Base-by-base conservation (phyloP, 2,888 invertebrate species). In the Cephus pulcher region DNA sequence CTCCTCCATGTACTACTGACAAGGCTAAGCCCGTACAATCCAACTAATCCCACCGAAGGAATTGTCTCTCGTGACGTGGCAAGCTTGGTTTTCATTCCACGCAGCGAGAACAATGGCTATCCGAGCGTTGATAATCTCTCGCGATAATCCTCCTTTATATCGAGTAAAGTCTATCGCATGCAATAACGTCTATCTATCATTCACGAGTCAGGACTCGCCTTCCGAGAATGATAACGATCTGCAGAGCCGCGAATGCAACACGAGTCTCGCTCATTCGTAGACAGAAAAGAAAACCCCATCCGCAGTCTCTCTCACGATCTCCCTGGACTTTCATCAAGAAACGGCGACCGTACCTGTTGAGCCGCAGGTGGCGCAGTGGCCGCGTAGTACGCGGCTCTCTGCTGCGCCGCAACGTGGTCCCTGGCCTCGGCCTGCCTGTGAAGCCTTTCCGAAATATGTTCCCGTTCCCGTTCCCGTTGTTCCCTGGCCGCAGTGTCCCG, bases 381-480 rank as follows among this genome's bases (percentile, higher is more conserved):
- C 80, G 94, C 92, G 86, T 94, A 94, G 75, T 90, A 91, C 77
- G 87, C 87, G 34, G 88, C 88, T 93, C 94, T 93, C 84, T 93
- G 93, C 89, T 94, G 94, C 84, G 88, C 86, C 37, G 84, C 88
- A 30, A 85, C 89, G 79, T 91, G 90, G 80, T 91, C 91, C 82
- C 91, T 86, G 76, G 87, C 88, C 75, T 90, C 90, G 78, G 86
- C 88, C 78, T 90, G 90, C 76, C 90, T 87, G 78, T 90, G 90
- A 75, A 90, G 83, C 75, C 91, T 87, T 81, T 91, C 91, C 23
- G 89, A 87, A 35, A 89, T 84, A 81, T 91, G 90, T 82, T 88
- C 88, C n/a, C 88, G 83, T 74, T 88, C 84, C 3, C 85, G 82
- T 32, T 86, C 85, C 15, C 83, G 79, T 15, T 78, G 84, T 30